Evolutionary conservation across 2,888 invertebrate species (phyloP).

Genomic region (Drosophila silvestris): DNA sequence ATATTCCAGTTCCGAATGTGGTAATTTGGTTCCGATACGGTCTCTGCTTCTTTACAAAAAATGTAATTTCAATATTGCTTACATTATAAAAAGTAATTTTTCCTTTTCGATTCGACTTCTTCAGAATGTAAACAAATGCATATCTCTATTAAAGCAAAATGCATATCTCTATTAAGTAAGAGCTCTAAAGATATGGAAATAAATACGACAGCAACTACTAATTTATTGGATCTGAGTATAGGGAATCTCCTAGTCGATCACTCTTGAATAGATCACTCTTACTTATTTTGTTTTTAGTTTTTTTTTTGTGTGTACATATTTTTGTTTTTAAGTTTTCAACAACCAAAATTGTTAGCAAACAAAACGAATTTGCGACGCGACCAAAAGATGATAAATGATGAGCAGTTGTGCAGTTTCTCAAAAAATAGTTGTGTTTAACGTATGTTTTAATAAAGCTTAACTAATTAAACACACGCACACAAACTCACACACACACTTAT

Average conservation of each 20-base stretch:
- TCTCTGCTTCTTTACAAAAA: neutral
- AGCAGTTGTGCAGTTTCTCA: conserved; percentile 70
- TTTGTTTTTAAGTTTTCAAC: conserved; percentile 38
- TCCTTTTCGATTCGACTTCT: neutral
- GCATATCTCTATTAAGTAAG: neutral
- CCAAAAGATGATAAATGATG: conserved; percentile 75
- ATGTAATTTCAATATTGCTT: neutral
- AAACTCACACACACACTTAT: neutral
- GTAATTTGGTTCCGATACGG: neutral
- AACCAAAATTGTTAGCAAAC: conserved; percentile 55
- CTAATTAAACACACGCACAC: conserved; percentile 63
- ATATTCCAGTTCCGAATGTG: neutral
- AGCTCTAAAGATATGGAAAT: neutral
- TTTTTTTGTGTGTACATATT: neutral
- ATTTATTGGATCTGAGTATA: neutral
- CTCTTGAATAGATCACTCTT: neutral
- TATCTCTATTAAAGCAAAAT: neutral
- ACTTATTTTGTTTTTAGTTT: conserved; percentile 9
- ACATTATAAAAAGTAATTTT: neutral
- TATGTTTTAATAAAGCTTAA: conserved; percentile 80
- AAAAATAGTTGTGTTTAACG: conserved; percentile 61
- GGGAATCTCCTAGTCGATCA: neutral
- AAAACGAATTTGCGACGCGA: conserved; percentile 65
- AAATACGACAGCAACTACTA: neutral
- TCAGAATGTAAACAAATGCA: neutral